Conservation (phyloP, 2,113 vertebrate species). For the Anser brachyrhynchus region DNA sequence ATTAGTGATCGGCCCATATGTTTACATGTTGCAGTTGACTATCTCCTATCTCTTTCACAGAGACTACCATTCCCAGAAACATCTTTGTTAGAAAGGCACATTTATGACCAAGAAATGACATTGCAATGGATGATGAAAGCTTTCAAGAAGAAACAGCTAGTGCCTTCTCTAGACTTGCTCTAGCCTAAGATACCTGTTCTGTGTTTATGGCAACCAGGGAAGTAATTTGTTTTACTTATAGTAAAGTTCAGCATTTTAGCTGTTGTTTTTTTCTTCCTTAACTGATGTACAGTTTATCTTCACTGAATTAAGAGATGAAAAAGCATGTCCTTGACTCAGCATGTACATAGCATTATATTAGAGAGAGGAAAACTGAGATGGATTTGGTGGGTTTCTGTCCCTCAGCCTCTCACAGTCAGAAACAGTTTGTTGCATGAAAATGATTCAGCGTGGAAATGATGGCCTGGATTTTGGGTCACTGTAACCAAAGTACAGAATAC, state of each 20-base stretch:
- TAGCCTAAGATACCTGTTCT: conserved; percentile 53
- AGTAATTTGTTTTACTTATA: conserved; percentile 65
- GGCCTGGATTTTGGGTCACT: not conserved
- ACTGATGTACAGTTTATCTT: conserved; percentile 48
- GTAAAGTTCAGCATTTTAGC: conserved; percentile 71
- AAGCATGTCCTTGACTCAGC: not conserved
- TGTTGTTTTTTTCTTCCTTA: not conserved
- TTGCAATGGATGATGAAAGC: conserved; percentile 42
- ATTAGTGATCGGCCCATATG: not conserved
- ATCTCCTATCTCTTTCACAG: not conserved
- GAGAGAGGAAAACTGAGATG: not conserved
- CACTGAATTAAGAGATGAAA: conserved; percentile 46
- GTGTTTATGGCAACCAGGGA: conserved; percentile 32
- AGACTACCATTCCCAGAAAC: not conserved
- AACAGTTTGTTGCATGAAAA: not conserved
- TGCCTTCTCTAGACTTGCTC: conserved; percentile 19
- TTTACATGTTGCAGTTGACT: not conserved
- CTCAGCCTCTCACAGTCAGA: not conserved
- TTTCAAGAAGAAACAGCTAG: conserved; percentile 19
- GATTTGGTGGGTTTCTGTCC: not conserved
- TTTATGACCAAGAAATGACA: conserved; percentile 62
- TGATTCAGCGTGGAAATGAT: not conserved
- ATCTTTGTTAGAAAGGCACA: conserved; percentile 8
- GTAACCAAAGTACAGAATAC: not conserved
- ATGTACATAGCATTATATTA: conserved; percentile 1